Percentiles rank a stretch among this genome's conserved stretches.
These are phyloP conservation scores for Clytia hemisphaerica DNA, from an alignment of 30 jellyfish, hydroid and myxozoan genomes.

Conservation along the genomic window DNA sequence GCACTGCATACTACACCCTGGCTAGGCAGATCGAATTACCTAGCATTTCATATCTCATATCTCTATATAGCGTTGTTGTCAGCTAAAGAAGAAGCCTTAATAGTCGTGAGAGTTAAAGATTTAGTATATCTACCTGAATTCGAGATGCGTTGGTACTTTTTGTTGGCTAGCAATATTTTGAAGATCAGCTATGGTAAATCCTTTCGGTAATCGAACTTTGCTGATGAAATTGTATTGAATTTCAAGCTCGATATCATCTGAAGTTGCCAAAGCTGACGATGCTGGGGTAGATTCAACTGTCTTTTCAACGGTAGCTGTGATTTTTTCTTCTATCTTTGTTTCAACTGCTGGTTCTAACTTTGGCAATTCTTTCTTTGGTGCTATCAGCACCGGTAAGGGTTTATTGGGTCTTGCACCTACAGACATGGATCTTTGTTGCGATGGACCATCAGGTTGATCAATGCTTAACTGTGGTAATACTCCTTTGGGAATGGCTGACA, in stretches of 20 bases:
- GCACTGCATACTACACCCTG: too few species aligned
- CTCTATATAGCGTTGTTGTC: too few species aligned
- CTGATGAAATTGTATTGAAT: constrained; percentile 16
- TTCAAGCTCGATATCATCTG: neutral
- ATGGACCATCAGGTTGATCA: too few species aligned
- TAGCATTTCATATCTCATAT: too few species aligned
- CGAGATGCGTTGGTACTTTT: constrained; percentile 5
- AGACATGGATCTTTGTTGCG: too few species aligned
- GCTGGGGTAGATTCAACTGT: neutral
- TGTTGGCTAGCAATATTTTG: neutral
- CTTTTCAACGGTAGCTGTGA: too few species aligned
- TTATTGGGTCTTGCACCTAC: constrained; percentile 13
- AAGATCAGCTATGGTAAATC: neutral
- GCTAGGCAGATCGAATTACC: too few species aligned
- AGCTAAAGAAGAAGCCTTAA: too few species aligned
- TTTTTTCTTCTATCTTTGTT: too few species aligned
- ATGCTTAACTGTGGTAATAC: too few species aligned
- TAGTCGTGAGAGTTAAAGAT: too few species aligned
- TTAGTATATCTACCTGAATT: constrained; percentile 18
- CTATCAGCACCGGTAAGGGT: constrained; percentile 3
- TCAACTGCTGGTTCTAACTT: neutral
- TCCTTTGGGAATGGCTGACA: too few species aligned
- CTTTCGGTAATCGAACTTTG: neutral
- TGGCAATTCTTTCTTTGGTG: constrained; percentile 26
- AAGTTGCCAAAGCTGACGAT: neutral